A percentile compares a stretch with the other conserved stretches of the same genome.
phyloP scores from a whole-genome alignment of 1,140 invertebrate species.

The Zaprionus africanus region DNA sequence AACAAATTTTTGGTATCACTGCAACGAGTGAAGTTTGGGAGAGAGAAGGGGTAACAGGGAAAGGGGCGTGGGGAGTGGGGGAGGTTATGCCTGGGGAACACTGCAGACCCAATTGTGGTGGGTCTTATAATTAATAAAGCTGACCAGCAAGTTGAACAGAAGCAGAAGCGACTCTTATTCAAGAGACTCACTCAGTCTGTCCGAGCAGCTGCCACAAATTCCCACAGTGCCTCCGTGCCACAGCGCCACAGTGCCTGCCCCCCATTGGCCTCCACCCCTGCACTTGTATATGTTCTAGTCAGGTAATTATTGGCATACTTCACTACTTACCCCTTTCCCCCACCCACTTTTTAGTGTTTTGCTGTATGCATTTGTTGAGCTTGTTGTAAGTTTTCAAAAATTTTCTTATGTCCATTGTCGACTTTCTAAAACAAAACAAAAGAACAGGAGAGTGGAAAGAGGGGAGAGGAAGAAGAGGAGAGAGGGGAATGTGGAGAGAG shows the following conservation, averaged over 20 bases:
- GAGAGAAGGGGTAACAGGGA: not conserved
- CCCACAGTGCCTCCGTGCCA: conserved; percentile 43
- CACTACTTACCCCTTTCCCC: not conserved
- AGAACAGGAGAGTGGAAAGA: not conserved
- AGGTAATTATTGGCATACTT: conserved; percentile 31
- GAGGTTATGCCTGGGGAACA: too few species aligned
- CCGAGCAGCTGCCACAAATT: conserved; percentile 48
- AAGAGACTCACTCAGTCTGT: conserved; percentile 9
- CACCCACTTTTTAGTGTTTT: not conserved
- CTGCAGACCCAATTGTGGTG: conserved; percentile 29
- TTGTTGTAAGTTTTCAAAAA: conserved; percentile 5
- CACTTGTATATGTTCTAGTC: not conserved
- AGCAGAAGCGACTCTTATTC: not conserved
- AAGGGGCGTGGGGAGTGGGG: not conserved
- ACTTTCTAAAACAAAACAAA: conserved; percentile 36
- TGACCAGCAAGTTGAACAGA: conserved; percentile 9
- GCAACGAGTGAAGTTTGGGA: not conserved
- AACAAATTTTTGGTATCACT: conserved; percentile 15
- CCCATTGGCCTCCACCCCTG: not conserved
- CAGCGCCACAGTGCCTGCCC: not conserved
- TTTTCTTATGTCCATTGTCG: conserved; percentile 37
- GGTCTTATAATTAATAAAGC: conserved; percentile 46
- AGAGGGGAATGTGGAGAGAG: not conserved
- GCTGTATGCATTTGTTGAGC: not conserved
- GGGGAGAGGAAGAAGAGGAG: not conserved